Base-by-base conservation (phyloP, 2,797 vertebrate species). In the Buceros bicornis region DNA sequence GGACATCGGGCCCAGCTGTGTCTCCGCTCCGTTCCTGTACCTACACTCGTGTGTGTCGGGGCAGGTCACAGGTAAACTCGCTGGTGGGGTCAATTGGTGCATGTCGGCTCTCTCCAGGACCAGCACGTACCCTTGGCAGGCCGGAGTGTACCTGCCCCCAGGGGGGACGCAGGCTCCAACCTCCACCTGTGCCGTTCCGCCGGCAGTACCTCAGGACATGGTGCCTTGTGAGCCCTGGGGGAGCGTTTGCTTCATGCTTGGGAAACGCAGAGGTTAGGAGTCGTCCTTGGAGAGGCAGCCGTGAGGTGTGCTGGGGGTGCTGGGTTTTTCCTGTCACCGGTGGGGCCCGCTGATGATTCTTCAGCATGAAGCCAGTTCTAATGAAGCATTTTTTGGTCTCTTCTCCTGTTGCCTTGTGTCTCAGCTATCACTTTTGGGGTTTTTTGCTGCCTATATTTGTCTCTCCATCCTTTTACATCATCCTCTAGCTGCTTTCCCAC, bases 141-240 rank as follows among this genome's bases (percentile, higher is more conserved):
- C 56, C 0, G 0, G 43, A 51, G 50, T 3, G 1, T 35, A n/a
- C 4, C 45, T 18, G 19, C 37, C 13, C 35, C 8, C 18, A 26
- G 25, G 0, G 0, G 33, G 45, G 28, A 25, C 28, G 70, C 37
- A 25, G 43, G 7, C 7, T 5, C 29, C 1, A 18, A 19, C 35
- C 33, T 9, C 12, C 1, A 6, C 25, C 82, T 24, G 29, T 0
- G 1, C 22, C 3, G 6, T 29, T 71, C 5, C 1, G 0, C 43
- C 0, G 0, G 50, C 37, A 10, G 61, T 22, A 5, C 28, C 12
- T 0, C 16, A 11, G 84, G 28, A 33, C 18, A 2, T 1, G 1
- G 42, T 7, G 58, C 56, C 54, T 7, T 13, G 24, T 3, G 56
- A 42, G 62, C 70, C 47, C 22, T 9, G 51, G 33, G 28, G 54